Base-by-base conservation (phyloP, 2,888 invertebrate genomes). In the Conomelus anceps region DNA sequence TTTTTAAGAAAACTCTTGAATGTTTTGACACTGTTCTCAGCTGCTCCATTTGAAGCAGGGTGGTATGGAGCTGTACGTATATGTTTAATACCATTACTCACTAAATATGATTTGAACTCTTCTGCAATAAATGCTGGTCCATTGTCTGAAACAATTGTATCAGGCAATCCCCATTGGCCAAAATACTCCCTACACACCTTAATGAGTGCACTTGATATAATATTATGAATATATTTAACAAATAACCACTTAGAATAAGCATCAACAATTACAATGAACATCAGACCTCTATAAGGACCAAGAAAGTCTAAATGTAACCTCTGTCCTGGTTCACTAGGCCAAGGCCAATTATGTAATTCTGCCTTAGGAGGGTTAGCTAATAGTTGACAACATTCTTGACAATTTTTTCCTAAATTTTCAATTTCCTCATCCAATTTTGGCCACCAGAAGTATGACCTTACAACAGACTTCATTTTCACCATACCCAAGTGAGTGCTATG, bases 391-490 rank as follows among this genome's bases (percentile, higher is more conserved):
- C 92, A 92, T 34, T 88, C 20, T 22, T 86, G 23, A 90, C 92
- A 92, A 13, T 84, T 90, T 89, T 91, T 92, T 11, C 88, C 86
- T 13, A 90, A 22, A 0, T 89, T 85, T 90, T 92, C 91, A 41
- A 92, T 92, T 34, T 92, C 89, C 24, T 88, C 34, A 89, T 92
- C 91, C n/a, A 92, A 88, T 13, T 88, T 87, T 17, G 92, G 91
- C 91, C 91, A 92, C 91, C 90, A 92, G 84, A 92, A 89, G 88
- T 92, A 91, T 20, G 89, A 87, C 23, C 91, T 89, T n/a, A 91
- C 91, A 23, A 92, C 86, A 17, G 87, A 22, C 89, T 92, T 92
- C 88, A 91, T 92, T 90, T 92, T 92, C 13, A 91, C 89, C 9
- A 92, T 90, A 9, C 92, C 92, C 88, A 92, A 85, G 89, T 92